Evolutionary conservation across 2,113 vertebrate genomes (phyloP).

Genomic region (Procavia capensis): DNA sequence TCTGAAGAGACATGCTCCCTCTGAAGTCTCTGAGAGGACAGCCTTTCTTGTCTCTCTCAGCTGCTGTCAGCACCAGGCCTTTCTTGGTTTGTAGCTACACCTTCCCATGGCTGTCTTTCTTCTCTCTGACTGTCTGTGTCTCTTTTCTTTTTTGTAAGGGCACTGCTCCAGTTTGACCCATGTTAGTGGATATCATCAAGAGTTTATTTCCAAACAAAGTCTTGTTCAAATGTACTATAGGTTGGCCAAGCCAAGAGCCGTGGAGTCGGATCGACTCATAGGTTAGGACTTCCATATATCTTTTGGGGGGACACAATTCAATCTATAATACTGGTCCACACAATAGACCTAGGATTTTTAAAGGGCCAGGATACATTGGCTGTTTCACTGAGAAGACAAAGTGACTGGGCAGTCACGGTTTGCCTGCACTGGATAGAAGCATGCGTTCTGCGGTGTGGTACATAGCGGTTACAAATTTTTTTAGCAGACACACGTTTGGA

Average conservation of each 20-base stretch:
- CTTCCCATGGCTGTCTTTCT: not conserved
- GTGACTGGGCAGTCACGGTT: not conserved
- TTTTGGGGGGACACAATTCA: not conserved
- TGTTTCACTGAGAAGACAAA: not conserved
- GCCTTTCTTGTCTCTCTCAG: not conserved
- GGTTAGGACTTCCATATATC: not conserved
- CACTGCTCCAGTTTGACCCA: not conserved
- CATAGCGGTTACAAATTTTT: not conserved
- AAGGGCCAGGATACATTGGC: not conserved
- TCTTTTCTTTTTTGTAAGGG: not conserved
- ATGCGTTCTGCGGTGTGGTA: not conserved
- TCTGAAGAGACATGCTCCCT: not conserved
- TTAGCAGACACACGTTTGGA: not conserved
- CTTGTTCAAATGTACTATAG: not conserved
- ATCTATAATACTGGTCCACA: not conserved
- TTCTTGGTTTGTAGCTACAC: not conserved
- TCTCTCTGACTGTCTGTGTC: not conserved
- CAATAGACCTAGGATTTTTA: slow-evolving; percentile 23
- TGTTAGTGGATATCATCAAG: not conserved
- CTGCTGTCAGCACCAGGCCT: not conserved
- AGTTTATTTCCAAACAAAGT: not conserved
- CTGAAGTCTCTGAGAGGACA: not conserved
- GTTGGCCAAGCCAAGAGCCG: too few species aligned
- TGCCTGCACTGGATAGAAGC: not conserved
- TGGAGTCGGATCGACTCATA: too few species aligned